Base-by-base conservation (phyloP, 2,888 invertebrate genomes). In the Prostheceraeus crozeri region DNA sequence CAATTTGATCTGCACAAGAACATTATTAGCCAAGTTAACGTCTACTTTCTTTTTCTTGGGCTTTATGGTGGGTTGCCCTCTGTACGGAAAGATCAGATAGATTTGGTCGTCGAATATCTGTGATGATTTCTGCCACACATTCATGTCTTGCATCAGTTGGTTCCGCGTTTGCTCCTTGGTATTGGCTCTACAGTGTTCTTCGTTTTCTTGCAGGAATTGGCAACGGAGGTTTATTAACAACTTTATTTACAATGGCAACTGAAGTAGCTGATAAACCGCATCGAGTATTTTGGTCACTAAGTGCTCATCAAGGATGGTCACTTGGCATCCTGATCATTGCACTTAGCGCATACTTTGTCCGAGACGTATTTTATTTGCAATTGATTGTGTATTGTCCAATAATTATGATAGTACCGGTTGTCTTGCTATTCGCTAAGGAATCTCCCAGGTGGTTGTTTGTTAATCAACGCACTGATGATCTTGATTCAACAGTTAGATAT, bases 11-110 rank as follows among this genome's bases (percentile, higher is more conserved):
- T 70, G 70, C 62, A 61, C 63, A 4, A 57, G 60, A 33, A 64
- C 63, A 33, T 66, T 61, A 55, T 62, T 67, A 60, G 57, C 63
- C 4, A 66, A 66, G 27, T 65, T 67, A 1, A 64, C 68, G 4
- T 64, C 67, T 52, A 65, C 68, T 1, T 57, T 70, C 1, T 69
- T 67, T 61, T 69, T 70, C 55, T 65, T 65, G 33, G 70, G 70
- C 2, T 62, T 69, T 33, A 62, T 70, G 16, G 56, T 66, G 16
- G 70, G 70, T 8, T 67, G 68, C 27, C 56, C 68, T 6, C 48
- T 66, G 10, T 69, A 69, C 62, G 69, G 70, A n/a, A 65, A 67
- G 23, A 61, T 66, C 69, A 16, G 69, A 70, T 57, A 67, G 64
- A 67, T 68, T 30, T 52, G 55, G 55, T 21, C 48, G 55, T 2